Evolutionary conservation across 1,140 invertebrate species (phyloP).

Genomic region (Heliconius melpomene): DNA sequence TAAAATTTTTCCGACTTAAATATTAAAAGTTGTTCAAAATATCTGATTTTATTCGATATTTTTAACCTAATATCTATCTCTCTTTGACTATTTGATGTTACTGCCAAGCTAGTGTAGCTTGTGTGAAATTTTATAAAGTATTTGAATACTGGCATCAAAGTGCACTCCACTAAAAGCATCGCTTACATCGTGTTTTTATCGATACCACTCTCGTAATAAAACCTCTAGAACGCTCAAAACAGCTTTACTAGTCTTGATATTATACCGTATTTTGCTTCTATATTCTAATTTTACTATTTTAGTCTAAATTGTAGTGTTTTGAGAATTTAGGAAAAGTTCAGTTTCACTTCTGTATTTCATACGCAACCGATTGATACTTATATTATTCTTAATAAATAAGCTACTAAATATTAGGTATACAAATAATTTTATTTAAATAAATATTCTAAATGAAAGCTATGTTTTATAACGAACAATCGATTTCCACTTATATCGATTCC

Average conservation of each 20-base stretch:
- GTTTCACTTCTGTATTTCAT: too few species aligned
- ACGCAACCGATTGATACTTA: too few species aligned
- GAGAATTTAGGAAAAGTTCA: too few species aligned
- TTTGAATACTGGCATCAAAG: constrained; percentile 52
- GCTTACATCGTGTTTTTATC: constrained; percentile 45
- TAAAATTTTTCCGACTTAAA: not conserved
- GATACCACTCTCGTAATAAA: constrained; percentile 40
- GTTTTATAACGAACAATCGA: constrained; percentile 4
- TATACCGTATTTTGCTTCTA: not conserved
- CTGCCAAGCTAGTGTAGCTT: not conserved
- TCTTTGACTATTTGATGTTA: constrained; percentile 17
- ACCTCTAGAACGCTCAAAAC: constrained; percentile 16
- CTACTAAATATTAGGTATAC: too few species aligned
- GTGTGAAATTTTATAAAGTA: constrained; percentile 46
- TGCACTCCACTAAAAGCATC: constrained; percentile 47
- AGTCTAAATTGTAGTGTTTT: too few species aligned
- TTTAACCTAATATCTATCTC: constrained; percentile 9
- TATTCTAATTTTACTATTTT: not conserved
- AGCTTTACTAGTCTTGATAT: constrained; percentile 1
- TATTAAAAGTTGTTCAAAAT: not conserved
- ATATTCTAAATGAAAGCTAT: not conserved
- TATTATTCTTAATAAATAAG: too few species aligned
- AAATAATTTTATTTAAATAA: too few species aligned
- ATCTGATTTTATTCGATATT: not conserved
- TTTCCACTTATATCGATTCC: constrained; percentile 5